These are phyloP conservation scores for Seira ritae DNA, from an alignment of 2,888 invertebrate genomes.

Conservation along the genomic window DNA sequence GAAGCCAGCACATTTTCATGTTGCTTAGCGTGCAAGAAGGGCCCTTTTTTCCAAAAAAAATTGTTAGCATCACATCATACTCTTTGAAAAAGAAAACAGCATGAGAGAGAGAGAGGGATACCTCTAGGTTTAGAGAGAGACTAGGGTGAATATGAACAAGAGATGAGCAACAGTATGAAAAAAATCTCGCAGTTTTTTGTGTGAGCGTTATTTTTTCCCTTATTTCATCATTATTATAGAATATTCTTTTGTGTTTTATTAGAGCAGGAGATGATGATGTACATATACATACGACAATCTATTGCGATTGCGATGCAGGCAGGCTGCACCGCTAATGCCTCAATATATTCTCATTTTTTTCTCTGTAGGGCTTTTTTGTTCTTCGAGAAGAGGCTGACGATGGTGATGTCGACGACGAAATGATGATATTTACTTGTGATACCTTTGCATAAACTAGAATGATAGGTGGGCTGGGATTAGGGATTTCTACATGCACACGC, in stretches of 20 bases:
- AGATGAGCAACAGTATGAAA: conserved; percentile 4
- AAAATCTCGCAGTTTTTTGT: neutral
- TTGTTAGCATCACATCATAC: neutral
- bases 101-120: too few species aligned
- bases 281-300: too few species aligned
- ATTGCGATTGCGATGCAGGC: too few species aligned
- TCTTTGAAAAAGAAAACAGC: too few species aligned
- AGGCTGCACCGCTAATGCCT: too few species aligned
- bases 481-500: neutral
- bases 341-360: too few species aligned
- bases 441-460: conserved; percentile 1
- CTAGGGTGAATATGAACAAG: neutral
- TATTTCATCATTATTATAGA: conserved; percentile 8
- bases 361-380: too few species aligned
- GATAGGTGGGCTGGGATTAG: neutral
- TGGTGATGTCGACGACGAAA: neutral
- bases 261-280: conserved; percentile 2
- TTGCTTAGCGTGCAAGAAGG: neutral
- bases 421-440: conserved; percentile 5
- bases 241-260: neutral
- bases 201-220: neutral
- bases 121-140: too few species aligned
- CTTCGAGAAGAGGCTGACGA: too few species aligned
- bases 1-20: conserved; percentile 7
- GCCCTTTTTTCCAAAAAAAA: neutral